These are phyloP conservation scores for Zaprionus inermis DNA, from an alignment of 1,140 invertebrate genomes.

Conservation along the genomic window DNA sequence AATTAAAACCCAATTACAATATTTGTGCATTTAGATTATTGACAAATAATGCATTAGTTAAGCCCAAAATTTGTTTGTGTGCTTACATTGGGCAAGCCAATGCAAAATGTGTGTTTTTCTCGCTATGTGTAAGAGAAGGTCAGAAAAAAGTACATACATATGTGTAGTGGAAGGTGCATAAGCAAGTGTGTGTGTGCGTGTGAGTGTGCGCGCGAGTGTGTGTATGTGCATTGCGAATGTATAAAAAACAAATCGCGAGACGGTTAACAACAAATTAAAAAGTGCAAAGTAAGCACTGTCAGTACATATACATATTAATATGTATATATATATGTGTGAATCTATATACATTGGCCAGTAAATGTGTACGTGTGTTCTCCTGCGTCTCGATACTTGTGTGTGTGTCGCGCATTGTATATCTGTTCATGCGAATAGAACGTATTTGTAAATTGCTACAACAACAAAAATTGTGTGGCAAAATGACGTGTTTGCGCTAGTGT, in stretches of 20 bases:
- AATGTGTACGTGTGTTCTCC: constrained; percentile 13
- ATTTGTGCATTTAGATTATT: constrained; percentile 28
- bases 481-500: constrained; percentile 59
- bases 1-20: constrained; percentile 29
- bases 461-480: constrained; percentile 54
- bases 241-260: constrained; percentile 54
- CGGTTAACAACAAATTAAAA: constrained; percentile 52
- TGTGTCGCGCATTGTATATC: constrained; percentile 30
- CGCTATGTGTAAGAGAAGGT: constrained; percentile 63
- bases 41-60: constrained; percentile 24
- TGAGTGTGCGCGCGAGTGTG: constrained; percentile 24
- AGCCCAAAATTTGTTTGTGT: constrained; percentile 1
- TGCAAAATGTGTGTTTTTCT: constrained; percentile 38
- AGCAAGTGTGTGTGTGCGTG: constrained; percentile 28
- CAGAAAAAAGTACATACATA: constrained; percentile 72
- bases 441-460: constrained; percentile 56
- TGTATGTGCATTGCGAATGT: constrained; percentile 55
- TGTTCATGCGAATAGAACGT: constrained; percentile 44
- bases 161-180: constrained; percentile 38
- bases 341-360: constrained; percentile 18
- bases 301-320: constrained; percentile 23
- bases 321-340: constrained; percentile 14
- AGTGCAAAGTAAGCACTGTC: constrained; percentile 49
- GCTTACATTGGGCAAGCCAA: constrained; percentile 9
- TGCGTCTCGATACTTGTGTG: background rate